Evolutionary conservation across 2,888 invertebrate genomes (phyloP), one percentile per base, ranked within the genome.

Genomic region (Halictus quadricinctus): DNA sequence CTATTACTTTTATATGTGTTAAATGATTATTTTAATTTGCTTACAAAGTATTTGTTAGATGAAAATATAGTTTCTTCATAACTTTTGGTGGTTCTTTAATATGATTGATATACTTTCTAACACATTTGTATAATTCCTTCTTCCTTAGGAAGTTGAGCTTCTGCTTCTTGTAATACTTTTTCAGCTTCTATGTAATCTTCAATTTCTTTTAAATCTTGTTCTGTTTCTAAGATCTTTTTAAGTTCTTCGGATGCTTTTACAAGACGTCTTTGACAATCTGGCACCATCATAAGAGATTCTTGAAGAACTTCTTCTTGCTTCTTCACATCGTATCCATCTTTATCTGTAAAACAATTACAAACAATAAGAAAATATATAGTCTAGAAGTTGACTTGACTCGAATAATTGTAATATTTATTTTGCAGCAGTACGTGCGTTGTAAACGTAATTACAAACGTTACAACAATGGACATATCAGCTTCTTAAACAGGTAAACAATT

Each of bases 281-380:
- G 98, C 83, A 99, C 96, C 98, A 99, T 98, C 97, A 98, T 98
- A 91, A 97, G 95, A 21, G 97, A 97, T 94, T 99, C 99, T 91
- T 97, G 97, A 66, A 98, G 95, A 0, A 98, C 98, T 95, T 98
- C 98, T 93, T 97, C 97, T 94, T 98, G 98, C 92, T 98, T 98
- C 77, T 96, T 96, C 82, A 98, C 96, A 70, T 97, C 96, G 93
- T 97, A 97, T 90, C 97, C 97, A 95, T 98, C 98, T 90, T 97
- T 96, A 0, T 97, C 97, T 93, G 86, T 13, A 91, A 91, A 80
- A 54, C 75, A 64, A 85, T 60, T 41, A 76, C 13, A 43, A 43
- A 25, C 5, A 54, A 64, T 36, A 41, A 48, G 13, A 50, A 48
- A 48, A 46, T n/a, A 41, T 50, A 21, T 6, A 13, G n/a, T 5